Evolutionary conservation across 2,113 vertebrate species (phyloP), one percentile per base, ranked within the genome.

Genomic region (Hyla sarda): DNA sequence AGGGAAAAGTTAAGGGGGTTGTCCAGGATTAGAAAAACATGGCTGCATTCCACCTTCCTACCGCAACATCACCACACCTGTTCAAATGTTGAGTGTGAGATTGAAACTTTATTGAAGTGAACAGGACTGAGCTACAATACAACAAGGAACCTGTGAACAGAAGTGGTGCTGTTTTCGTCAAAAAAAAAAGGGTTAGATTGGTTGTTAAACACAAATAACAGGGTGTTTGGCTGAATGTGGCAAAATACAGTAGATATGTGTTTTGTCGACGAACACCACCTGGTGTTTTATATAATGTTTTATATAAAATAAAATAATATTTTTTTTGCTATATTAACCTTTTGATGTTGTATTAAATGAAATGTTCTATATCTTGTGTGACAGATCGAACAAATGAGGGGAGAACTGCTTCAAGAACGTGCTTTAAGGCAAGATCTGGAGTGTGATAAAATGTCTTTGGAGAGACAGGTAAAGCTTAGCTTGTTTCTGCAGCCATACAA

Each of bases 371-470:
- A n/a, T 65, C 71, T 74, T 84, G 87, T 90, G 62, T 93, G 89
- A 91, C 88, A 99, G 98, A 95, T 98, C 91, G 98, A 99, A 90
- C 97, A 98, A 93, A 96, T 97, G 95, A 96, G 98, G 89, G 95
- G 89, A 41, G 98, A 99, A 89, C 93, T 99, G 13, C 95, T 99
- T 88, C 98, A 99, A 92, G 98, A 99, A 92, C 96, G 96, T 92
- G 94, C 96, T 86, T 87, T 91, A 87, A 96, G 93, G 89, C 98
- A 99, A 90, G 98, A 99, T 89, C 90, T 99, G 93, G 98, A 99
- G 90, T 98, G 97, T 92, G 97, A 99, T 95, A 99, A 98, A 94
- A 96, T 96, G 89, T 95, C 98, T 1, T 91, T 99, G 92, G 98
- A 99, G 93, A 97, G 97, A 94, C 98, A 99, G 97, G 98, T 99